A percentile compares a stretch with the other conserved stretches of the same genome.
Evolutionary conservation across 2,113 vertebrate species (phyloP).

Genomic region (Phrynosoma platyrhinos): DNA sequence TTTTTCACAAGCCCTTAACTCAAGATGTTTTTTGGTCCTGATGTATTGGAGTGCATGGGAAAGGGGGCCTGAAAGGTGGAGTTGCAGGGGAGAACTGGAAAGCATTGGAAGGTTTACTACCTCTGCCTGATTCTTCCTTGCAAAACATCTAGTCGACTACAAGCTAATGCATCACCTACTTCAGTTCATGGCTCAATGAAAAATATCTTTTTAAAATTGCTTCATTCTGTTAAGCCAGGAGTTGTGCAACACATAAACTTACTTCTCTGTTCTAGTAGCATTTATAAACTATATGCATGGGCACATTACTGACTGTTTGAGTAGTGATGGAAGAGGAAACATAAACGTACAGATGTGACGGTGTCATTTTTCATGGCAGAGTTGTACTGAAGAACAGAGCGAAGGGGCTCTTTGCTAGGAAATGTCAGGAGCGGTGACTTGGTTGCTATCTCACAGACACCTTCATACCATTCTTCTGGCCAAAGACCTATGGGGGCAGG

Average conservation of each 20-base stretch:
- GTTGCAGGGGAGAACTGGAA: neutral
- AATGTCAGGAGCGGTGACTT: slow-evolving; percentile 96
- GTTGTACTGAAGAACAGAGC: slow-evolving; percentile 97
- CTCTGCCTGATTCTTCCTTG: neutral
- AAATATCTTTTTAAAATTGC: neutral
- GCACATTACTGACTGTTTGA: neutral
- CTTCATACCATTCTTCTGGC: slow-evolving; percentile 98
- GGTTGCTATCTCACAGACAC: slow-evolving; percentile 96
- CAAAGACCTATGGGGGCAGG: slow-evolving; percentile 85
- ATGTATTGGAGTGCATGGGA: too few species aligned
- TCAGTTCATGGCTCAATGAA: neutral
- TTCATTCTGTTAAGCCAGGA: neutral
- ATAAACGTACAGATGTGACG: slow-evolving; percentile 84
- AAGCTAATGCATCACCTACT: too few species aligned
- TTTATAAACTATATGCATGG: neutral
- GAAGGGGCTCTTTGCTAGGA: slow-evolving; percentile 94
- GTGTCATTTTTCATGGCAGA: slow-evolving; percentile 98
- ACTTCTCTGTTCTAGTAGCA: neutral
- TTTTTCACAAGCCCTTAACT: too few species aligned
- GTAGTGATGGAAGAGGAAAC: neutral
- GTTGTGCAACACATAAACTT: neutral
- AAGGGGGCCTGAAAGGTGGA: too few species aligned
- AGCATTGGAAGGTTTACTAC: neutral
- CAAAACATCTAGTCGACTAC: neutral
- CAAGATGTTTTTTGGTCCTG: too few species aligned